Percentiles rank a stretch among this genome's conserved stretches.
These are phyloP conservation scores for Hirtodrosophila duncani DNA, from an alignment of 2,888 invertebrate genomes.

Conservation along the genomic window DNA sequence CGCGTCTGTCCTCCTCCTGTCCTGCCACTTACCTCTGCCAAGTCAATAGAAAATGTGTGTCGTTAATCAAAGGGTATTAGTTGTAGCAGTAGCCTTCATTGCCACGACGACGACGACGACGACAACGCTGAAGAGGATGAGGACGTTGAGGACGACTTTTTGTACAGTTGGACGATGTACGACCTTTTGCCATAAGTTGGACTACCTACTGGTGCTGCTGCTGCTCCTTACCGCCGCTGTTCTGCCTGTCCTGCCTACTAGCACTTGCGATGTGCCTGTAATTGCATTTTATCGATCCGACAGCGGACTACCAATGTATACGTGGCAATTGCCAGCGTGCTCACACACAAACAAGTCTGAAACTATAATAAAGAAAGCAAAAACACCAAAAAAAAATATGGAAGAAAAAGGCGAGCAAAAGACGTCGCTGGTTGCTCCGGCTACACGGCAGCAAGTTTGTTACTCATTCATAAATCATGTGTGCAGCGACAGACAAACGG, in stretches of 20 bases:
- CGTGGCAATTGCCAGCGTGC: conserved; percentile 64
- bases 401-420: conserved; percentile 25
- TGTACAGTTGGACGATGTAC: conserved; percentile 63
- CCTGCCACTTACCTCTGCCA: conserved; percentile 4
- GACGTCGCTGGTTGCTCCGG: conserved; percentile 61
- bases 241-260: conserved; percentile 48
- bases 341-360: conserved; percentile 17
- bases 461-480: conserved; percentile 75
- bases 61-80: conserved; percentile 75
- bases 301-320: conserved; percentile 35
- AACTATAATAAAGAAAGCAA: conserved; percentile 57
- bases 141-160: conserved; percentile 41
- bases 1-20: not conserved
- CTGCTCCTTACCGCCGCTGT: conserved; percentile 3
- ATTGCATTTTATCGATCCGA: conserved; percentile 73
- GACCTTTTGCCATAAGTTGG: conserved; percentile 64
- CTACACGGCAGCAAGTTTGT: conserved; percentile 70
- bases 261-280: conserved; percentile 72
- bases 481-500: conserved; percentile 50
- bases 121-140: conserved; percentile 7
- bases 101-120: conserved; percentile 38
- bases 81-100: conserved; percentile 62
- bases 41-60: conserved; percentile 73
- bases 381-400: conserved; percentile 21
- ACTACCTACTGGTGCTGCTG: conserved; percentile 29